Evolutionary conservation across 2,797 vertebrate genomes (phyloP).

Genomic region (Calcarius lapponicus): DNA sequence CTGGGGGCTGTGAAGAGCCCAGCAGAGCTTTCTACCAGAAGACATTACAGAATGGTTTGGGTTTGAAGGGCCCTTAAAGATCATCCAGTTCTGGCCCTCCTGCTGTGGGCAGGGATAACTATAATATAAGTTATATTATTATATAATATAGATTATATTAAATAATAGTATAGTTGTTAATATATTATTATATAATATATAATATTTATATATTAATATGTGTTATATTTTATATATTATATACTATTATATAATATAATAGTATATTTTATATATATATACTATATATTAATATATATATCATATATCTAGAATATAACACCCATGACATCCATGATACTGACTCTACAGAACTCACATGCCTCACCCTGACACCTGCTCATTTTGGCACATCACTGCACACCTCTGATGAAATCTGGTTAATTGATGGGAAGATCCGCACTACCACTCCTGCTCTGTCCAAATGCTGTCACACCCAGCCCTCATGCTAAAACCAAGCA

Average conservation of each 20-base stretch:
- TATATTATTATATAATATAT: too few relatives aligned
- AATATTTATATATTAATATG: too few relatives aligned
- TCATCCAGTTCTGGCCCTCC: background rate
- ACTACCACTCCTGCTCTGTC: background rate
- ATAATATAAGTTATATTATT: too few relatives aligned
- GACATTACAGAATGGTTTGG: background rate
- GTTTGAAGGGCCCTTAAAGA: background rate
- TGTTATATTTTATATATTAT: too few relatives aligned
- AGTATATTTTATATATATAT: too few relatives aligned
- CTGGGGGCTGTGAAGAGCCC: background rate
- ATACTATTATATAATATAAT: too few relatives aligned
- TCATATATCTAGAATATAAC: background rate
- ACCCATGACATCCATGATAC: background rate
- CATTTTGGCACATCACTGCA: background rate
- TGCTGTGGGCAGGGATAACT: background rate
- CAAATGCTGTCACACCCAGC: background rate
- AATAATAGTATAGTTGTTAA: too few relatives aligned
- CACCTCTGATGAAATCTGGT: background rate
- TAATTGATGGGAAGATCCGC: background rate
- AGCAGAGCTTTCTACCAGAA: background rate
- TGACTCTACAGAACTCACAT: background rate
- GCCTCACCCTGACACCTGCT: background rate
- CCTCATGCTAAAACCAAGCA: fast-evolving
- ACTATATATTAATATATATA: too few relatives aligned
- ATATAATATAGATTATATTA: too few relatives aligned